A percentile compares a stretch with the other conserved stretches of the same genome.
Evolutionary conservation across 2,888 invertebrate genomes (phyloP).

Genomic region (Ganaspis brasiliensis): DNA sequence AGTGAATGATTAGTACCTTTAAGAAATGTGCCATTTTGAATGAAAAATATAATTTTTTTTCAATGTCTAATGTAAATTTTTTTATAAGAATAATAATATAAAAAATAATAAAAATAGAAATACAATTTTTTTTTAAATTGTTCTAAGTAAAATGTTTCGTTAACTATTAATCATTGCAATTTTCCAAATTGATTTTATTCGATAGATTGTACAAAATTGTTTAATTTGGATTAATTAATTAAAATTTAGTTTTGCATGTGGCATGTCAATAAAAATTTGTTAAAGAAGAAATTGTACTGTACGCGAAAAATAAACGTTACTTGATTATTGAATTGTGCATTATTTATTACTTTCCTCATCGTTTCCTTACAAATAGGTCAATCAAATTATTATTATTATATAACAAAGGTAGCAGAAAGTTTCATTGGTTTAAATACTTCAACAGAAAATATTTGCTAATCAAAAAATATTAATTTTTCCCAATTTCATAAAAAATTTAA

Average conservation of each 20-base stretch:
- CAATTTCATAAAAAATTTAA: too few species aligned
- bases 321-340: neutral
- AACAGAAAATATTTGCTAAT: too few species aligned
- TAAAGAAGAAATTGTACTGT: neutral
- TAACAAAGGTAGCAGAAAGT: too few species aligned
- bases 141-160: neutral
- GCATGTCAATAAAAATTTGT: constrained; percentile 4
- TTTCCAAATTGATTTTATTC: too few species aligned
- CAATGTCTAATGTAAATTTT: neutral
- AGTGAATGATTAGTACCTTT: neutral
- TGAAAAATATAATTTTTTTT: neutral
- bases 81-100: neutral
- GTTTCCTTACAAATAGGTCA: too few species aligned
- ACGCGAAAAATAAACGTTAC: constrained; percentile 22
- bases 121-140: neutral
- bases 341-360: too few species aligned
- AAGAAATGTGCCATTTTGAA: constrained; percentile 13
- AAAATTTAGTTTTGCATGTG: neutral
- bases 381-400: too few species aligned
- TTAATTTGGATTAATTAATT: neutral
- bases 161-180: too few species aligned
- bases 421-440: too few species aligned
- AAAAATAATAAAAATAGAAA: neutral
- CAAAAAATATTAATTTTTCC: too few species aligned
- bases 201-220: too few species aligned